These are phyloP conservation scores for Calephelis perditalis DNA, from an alignment of 2,888 invertebrate species.

Conservation along the genomic window DNA sequence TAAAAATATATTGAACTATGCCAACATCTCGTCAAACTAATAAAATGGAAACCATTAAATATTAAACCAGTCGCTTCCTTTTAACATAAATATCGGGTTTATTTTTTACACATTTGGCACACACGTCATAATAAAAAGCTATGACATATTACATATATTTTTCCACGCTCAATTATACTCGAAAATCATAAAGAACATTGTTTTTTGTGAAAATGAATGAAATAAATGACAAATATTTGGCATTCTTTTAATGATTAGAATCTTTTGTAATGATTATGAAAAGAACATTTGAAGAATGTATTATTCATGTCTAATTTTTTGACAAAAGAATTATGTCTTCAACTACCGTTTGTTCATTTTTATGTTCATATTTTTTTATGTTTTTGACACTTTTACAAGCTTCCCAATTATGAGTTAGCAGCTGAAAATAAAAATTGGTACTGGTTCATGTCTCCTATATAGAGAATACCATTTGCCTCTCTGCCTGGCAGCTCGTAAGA, in stretches of 20 bases:
- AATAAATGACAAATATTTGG: not conserved
- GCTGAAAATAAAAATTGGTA: too few species aligned
- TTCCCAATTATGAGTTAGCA: too few species aligned
- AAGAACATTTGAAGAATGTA: not conserved
- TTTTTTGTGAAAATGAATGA: not conserved
- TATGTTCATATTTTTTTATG: too few species aligned
- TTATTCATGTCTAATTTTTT: not conserved
- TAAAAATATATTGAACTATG: not conserved
- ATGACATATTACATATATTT: not conserved
- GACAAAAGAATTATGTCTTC: not conserved
- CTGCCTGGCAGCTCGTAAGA: too few species aligned
- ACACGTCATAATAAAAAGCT: not conserved
- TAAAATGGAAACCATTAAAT: conserved; percentile 18
- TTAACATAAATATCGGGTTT: conserved; percentile 21
- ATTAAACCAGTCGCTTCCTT: conserved; percentile 28
- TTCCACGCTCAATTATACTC: conserved; percentile 1
- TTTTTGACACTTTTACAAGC: too few species aligned
- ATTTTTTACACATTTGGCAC: not conserved
- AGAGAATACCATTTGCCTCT: too few species aligned
- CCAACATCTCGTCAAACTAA: conserved; percentile 1
- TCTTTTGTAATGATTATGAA: not conserved
- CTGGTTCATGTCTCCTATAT: too few species aligned
- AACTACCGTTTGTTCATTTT: not conserved
- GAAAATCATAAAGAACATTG: not conserved
- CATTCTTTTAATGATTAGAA: not conserved